phyloP scores from a whole-genome alignment of 2,797 vertebrate genomes.

The Spinus pinus region DNA sequence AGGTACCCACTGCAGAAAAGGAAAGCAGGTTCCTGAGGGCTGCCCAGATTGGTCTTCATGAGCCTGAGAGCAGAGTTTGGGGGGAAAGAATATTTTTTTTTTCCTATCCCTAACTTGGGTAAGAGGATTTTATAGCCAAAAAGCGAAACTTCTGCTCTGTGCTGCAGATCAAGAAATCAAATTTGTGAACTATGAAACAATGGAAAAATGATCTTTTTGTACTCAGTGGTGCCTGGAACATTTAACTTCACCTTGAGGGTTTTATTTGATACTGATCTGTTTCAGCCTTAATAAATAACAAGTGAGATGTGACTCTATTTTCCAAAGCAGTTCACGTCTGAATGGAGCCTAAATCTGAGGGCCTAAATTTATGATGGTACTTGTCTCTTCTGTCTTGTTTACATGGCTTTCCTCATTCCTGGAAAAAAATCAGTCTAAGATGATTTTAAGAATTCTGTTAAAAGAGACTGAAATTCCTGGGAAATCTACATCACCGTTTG shows the following conservation, averaged over 20 bases:
- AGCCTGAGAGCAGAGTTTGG: not conserved
- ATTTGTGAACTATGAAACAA: not conserved
- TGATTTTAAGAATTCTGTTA: not conserved
- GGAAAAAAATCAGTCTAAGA: not conserved
- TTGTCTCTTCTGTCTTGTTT: not conserved
- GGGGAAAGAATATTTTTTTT: not conserved
- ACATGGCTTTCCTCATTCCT: not conserved
- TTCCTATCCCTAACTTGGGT: not conserved
- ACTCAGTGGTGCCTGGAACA: not conserved
- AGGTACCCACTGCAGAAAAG: not conserved
- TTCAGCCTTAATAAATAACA: not conserved
- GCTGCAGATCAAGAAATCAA: not conserved
- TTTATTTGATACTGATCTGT: not conserved
- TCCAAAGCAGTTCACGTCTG: not conserved
- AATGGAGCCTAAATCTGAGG: not conserved
- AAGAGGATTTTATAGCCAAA: not conserved
- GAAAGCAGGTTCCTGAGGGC: not conserved
- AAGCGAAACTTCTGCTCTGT: not conserved
- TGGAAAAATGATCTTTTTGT: not conserved
- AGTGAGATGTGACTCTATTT: not conserved
- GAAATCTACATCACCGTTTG: fast-evolving
- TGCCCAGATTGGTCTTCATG: not conserved
- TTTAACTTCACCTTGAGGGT: not conserved
- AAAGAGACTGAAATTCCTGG: not conserved
- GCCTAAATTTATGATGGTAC: not conserved